Evolutionary conservation across 2,888 invertebrate genomes (phyloP).

Genomic region (Choreutis nemorana): DNA sequence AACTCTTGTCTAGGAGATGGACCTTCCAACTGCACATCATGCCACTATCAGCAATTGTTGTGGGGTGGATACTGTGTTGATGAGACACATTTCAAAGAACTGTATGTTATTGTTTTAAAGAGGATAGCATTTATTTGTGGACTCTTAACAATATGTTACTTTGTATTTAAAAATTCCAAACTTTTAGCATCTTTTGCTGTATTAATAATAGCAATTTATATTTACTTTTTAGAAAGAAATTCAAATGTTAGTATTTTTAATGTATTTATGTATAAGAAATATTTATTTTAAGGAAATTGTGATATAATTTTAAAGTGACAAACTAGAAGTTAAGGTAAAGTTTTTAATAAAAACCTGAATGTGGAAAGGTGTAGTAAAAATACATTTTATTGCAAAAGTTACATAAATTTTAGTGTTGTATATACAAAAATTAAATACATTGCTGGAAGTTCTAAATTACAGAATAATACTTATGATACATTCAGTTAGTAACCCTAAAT

Average conservation of each 20-base stretch:
- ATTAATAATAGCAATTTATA: conserved; percentile 25
- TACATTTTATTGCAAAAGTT: conserved; percentile 64
- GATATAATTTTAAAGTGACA: neutral
- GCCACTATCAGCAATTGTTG: conserved; percentile 54
- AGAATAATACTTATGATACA: conserved; percentile 37
- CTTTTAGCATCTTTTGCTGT: conserved; percentile 24
- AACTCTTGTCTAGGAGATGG: conserved; percentile 84
- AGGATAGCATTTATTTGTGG: conserved; percentile 30
- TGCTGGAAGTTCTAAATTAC: conserved; percentile 29
- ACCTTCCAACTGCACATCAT: conserved; percentile 83
- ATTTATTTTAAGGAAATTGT: neutral
- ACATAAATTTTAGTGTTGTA: conserved; percentile 57
- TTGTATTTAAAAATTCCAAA: conserved; percentile 24
- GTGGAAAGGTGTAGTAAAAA: conserved; percentile 60
- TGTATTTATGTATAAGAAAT: conserved; percentile 13
- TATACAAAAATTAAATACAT: conserved; percentile 62
- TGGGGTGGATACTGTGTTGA: conserved; percentile 41
- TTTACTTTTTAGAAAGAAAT: conserved; percentile 32
- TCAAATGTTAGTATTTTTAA: conserved; percentile 20
- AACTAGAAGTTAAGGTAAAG: neutral
- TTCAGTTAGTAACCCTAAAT: conserved; percentile 15
- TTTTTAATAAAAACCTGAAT: conserved; percentile 1
- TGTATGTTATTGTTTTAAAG: conserved; percentile 23
- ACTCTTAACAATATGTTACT: conserved; percentile 25
- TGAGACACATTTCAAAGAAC: conserved; percentile 21